phyloP scores from a whole-genome alignment of 1,140 invertebrate species.

The Grapholita molesta region DNA sequence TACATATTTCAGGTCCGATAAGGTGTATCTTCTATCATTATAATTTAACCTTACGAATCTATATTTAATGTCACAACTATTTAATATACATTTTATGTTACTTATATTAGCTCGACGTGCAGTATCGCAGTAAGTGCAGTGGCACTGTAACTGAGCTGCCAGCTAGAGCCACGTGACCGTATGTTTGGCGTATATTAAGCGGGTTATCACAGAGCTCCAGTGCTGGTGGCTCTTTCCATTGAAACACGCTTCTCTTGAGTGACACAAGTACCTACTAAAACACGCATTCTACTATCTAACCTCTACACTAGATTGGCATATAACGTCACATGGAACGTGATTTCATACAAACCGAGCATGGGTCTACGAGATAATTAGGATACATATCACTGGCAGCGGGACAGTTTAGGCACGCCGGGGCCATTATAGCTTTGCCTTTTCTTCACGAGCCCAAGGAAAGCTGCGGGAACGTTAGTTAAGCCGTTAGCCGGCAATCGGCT shows the following conservation, averaged over 20 bases:
- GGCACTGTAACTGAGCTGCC: neutral
- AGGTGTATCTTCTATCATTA: no score
- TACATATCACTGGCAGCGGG: no score
- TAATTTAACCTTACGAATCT: neutral
- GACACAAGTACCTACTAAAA: neutral
- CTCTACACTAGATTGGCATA: neutral
- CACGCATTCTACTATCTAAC: constrained; percentile 12
- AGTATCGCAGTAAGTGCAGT: neutral
- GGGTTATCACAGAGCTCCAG: constrained; percentile 23
- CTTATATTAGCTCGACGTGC: neutral
- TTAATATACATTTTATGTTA: neutral
- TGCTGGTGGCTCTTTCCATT: constrained; percentile 26
- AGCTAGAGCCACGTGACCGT: neutral
- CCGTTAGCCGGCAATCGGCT: no score
- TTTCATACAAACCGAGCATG: neutral
- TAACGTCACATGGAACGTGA: neutral
- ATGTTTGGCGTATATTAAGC: neutral
- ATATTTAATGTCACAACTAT: no score
- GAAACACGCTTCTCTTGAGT: constrained; percentile 13
- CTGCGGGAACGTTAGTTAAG: no score
- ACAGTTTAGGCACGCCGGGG: no score
- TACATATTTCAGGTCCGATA: no score
- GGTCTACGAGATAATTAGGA: no score
- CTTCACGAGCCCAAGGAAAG: no score
- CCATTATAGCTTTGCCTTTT: no score